A percentile compares a stretch with the other conserved stretches of the same genome.
Evolutionary conservation across 92 coral and sea anemone genomes (phyloP).

Genomic region (Epizoanthus rinbou): DNA sequence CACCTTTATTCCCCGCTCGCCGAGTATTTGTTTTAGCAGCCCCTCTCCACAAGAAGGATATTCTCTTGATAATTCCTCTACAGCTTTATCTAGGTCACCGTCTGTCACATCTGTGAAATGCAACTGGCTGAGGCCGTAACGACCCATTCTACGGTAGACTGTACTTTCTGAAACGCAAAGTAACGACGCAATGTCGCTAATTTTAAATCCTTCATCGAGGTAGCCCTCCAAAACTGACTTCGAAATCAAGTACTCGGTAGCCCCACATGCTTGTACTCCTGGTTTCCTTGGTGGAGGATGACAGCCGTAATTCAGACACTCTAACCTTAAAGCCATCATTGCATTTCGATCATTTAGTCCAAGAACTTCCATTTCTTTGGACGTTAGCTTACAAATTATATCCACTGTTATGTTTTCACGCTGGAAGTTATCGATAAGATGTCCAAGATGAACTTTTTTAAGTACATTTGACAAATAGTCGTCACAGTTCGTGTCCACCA

Average conservation of each 20-base stretch:
- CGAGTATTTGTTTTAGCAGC: conserved; percentile 36
- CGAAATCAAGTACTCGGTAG: conserved; percentile 3
- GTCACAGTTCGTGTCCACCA: conserved; percentile 37
- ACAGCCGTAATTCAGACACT: conserved; percentile 5
- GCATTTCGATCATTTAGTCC: conserved; percentile 5
- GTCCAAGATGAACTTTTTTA: conserved; percentile 46
- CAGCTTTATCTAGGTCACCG: conserved; percentile 39
- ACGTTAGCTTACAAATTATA: conserved; percentile 16
- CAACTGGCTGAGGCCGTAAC: conserved; percentile 5
- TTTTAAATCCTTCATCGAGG: conserved; percentile 59
- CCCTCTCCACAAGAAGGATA: conserved; percentile 49
- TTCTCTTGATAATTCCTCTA: conserved; percentile 32
- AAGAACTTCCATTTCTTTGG: conserved; percentile 7
- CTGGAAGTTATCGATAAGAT: conserved; percentile 48
- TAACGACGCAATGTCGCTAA: conserved; percentile 55
- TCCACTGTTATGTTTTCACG: conserved; percentile 59
- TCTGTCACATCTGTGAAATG: conserved; percentile 16
- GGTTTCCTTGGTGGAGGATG: conserved; percentile 4
- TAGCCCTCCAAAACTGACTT: conserved; percentile 39
- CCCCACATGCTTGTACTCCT: background rate
- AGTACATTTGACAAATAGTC: conserved; percentile 38
- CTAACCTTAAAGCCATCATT: conserved; percentile 9
- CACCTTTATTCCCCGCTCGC: conserved; percentile 36
- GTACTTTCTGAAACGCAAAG: conserved; percentile 68
- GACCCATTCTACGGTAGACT: conserved; percentile 48